Percentiles rank a stretch among this genome's conserved stretches.
phyloP scores from a whole-genome alignment of 2,797 vertebrate species.

The Anolis apletophallus region DNA sequence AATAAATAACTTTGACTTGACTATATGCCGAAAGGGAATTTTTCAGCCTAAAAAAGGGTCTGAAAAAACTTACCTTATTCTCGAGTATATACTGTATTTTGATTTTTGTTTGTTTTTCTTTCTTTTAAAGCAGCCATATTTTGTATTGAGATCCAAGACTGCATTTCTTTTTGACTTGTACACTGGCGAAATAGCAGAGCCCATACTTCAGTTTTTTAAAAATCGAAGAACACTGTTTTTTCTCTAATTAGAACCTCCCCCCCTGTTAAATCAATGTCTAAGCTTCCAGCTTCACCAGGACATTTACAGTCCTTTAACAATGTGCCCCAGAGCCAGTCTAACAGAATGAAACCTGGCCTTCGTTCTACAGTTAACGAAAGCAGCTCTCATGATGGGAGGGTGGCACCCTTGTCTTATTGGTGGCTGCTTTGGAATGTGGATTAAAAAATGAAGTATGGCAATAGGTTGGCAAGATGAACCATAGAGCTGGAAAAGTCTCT shows the following conservation, averaged over 20 bases:
- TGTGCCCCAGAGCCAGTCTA: background rate
- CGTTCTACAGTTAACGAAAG: background rate
- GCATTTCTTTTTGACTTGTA: background rate
- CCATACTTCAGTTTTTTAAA: background rate
- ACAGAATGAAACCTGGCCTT: background rate
- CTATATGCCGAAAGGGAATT: no score
- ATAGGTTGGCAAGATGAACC: background rate
- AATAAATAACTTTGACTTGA: no score
- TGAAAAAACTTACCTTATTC: no score
- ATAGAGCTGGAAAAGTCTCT: no score
- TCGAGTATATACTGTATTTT: background rate
- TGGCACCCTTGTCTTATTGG: background rate
- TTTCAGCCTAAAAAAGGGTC: no score
- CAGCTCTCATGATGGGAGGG: background rate
- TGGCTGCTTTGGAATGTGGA: background rate
- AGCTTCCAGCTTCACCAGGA: no score
- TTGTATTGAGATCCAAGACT: background rate
- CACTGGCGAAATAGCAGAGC: background rate
- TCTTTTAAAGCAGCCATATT: background rate
- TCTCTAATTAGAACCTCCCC: no score
- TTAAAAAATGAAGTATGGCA: background rate
- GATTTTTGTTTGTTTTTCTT: background rate
- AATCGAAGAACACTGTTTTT: background rate
- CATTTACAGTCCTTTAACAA: background rate
- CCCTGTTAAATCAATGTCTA: background rate